These are phyloP conservation scores for Dendrolimus punctatus DNA, from an alignment of 1,140 invertebrate genomes.

Conservation along the genomic window DNA sequence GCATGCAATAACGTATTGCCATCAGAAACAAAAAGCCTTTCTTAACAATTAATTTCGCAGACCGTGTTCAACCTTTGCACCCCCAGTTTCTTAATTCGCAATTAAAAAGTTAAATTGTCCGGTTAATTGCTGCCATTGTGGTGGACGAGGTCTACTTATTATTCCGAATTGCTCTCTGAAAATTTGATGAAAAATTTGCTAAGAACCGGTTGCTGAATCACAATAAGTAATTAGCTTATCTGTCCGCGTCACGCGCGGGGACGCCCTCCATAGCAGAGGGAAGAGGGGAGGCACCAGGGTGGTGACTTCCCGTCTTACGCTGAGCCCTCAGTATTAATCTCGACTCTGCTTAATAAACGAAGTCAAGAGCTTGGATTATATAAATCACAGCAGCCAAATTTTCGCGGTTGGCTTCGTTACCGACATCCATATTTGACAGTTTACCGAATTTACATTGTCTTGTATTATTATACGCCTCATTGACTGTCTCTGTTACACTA, in stretches of 20 bases:
- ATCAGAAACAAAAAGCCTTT: slow-evolving; percentile 19
- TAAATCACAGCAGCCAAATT: slow-evolving; percentile 30
- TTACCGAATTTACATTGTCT: not conserved
- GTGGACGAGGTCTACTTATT: slow-evolving; percentile 42
- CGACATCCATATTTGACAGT: slow-evolving; percentile 7
- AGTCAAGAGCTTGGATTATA: slow-evolving; percentile 37
- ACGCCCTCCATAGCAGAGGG: slow-evolving; percentile 15
- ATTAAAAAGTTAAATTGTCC: slow-evolving; percentile 66
- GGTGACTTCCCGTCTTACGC: slow-evolving; percentile 32
- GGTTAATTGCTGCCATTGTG: slow-evolving; percentile 56
- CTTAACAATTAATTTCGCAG: slow-evolving; percentile 36
- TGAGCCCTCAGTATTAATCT: slow-evolving; percentile 41
- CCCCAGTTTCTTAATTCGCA: slow-evolving; percentile 53
- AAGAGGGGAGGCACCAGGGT: slow-evolving; percentile 13
- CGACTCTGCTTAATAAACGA: slow-evolving; percentile 42
- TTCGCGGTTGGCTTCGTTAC: slow-evolving; percentile 17
- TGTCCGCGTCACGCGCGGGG: slow-evolving; percentile 37
- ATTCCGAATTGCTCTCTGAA: slow-evolving; percentile 38
- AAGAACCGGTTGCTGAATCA: slow-evolving; percentile 39
- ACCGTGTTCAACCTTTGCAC: slow-evolving; percentile 39
- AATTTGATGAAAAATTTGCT: slow-evolving; percentile 42
- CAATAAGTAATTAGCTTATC: slow-evolving; percentile 61
- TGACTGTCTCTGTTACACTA: too few species aligned
- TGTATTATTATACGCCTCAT: not conserved
- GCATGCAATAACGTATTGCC: too few species aligned